Evolutionary conservation across 2,113 vertebrate genomes (phyloP), one percentile per base, ranked within the genome.

Genomic region (Axis porcinus): DNA sequence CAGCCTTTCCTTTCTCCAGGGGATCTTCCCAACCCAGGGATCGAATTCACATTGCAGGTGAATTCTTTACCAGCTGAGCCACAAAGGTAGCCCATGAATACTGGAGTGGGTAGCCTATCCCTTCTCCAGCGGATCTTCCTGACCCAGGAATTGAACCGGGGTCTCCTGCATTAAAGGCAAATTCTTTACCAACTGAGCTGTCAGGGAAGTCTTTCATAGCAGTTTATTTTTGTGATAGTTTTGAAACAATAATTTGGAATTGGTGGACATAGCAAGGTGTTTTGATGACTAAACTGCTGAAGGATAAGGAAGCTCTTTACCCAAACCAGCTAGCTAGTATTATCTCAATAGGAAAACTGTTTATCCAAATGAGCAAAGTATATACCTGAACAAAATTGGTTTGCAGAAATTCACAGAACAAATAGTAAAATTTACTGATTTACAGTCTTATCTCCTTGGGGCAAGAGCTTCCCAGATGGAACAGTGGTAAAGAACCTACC

Each of bases 321-420:
- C 33, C 28, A 97, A 93, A 58, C 2, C 9, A 58, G 6, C 13
- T 43, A 62, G 64, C 50, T 9, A 50, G 45, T 97, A 15, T n/a
- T 52, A 28, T 85, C 3, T 36, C 88, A 81, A 55, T 12, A 95
- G 67, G 30, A 82, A 10, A 93, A 17, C 5, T 47, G 40, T 86
- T 97, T 97, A 95, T 90, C 74, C 57, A 87, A 96, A 96, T 74
- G 15, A 94, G 33, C 52, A 55, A 81, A 93, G 33, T 64, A 62
- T 95, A 95, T 92, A 25, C 83, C 14, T 23, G 78, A n/a, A 78
- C 30, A 94, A 91, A 94, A 67, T 21, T 74, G 12, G 33, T 78
- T 86, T 92, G 55, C 27, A 89, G 62, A 84, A 95, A 97, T 95
- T 89, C 45, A 52, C 40, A 27, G 12, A 91, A 54, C 36, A 91